A percentile compares a stretch with the other conserved stretches of the same genome.
These are phyloP conservation scores for Himalopsyche tibetana DNA, from an alignment of 2,888 invertebrate species.

Conservation along the genomic window DNA sequence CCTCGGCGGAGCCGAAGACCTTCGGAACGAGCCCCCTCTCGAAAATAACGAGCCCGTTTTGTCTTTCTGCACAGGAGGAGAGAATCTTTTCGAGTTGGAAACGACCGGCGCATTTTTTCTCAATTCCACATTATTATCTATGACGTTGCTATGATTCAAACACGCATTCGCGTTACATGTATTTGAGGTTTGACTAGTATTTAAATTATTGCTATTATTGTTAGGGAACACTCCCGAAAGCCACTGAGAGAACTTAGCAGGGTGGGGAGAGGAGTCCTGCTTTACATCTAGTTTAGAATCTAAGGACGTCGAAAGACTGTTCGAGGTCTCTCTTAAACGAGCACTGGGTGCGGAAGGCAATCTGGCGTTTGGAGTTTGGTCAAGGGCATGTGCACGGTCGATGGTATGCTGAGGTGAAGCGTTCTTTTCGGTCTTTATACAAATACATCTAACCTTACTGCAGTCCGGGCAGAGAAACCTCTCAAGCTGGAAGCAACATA, in stretches of 20 bases:
- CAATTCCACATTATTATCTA: constrained; percentile 46
- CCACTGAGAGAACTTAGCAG: constrained; percentile 39
- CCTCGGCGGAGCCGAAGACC: constrained; percentile 55
- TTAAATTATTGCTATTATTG: constrained; percentile 27
- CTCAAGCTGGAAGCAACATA: constrained; percentile 83
- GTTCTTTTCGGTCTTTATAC: constrained; percentile 71
- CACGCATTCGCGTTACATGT: not conserved
- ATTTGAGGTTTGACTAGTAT: constrained; percentile 16
- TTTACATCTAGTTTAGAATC: constrained; percentile 31
- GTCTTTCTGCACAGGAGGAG: constrained; percentile 18
- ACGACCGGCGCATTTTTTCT: constrained; percentile 36
- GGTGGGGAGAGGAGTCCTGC: not conserved
- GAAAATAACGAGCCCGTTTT: constrained; percentile 52
- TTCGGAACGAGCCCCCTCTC: constrained; percentile 60
- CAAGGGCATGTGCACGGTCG: constrained; percentile 58
- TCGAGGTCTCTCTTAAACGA: constrained; percentile 68
- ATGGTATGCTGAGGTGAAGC: constrained; percentile 44
- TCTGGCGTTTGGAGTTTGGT: constrained; percentile 58
- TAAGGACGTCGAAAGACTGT: constrained; percentile 56
- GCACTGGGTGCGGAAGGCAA: not conserved
- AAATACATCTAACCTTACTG: constrained; percentile 82
- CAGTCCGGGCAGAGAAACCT: constrained; percentile 84
- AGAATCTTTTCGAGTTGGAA: not conserved
- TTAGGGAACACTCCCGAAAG: constrained; percentile 41
- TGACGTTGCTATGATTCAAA: constrained; percentile 4